Evolutionary conservation across 2,888 invertebrate genomes (phyloP).

Genomic region (Pemphredon lugubris): DNA sequence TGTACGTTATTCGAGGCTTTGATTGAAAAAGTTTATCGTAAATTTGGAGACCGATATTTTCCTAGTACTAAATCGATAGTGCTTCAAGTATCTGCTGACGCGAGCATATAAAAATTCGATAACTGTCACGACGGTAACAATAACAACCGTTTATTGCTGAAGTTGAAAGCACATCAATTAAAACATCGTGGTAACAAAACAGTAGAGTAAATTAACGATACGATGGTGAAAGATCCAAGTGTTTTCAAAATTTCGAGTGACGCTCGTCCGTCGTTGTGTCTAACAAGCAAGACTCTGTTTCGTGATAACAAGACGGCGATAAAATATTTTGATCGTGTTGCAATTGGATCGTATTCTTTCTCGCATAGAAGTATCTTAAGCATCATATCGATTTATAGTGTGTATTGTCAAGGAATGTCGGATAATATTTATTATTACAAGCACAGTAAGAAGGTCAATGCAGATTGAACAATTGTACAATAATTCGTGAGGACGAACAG

Average conservation of each 20-base stretch:
- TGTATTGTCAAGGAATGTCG: slow-evolving; percentile 47
- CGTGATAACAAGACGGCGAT: not conserved
- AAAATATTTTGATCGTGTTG: not conserved
- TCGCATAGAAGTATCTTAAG: not conserved
- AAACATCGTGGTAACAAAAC: slow-evolving; percentile 43
- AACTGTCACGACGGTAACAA: slow-evolving; percentile 53
- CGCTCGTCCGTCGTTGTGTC: not conserved
- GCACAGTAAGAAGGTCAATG: slow-evolving; percentile 28
- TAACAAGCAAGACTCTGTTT: not conserved
- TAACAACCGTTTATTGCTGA: slow-evolving; percentile 61
- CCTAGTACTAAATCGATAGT: slow-evolving; percentile 22
- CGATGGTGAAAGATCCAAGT: slow-evolving; percentile 5
- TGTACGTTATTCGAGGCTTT: slow-evolving; percentile 11
- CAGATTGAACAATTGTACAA: slow-evolving; percentile 9
- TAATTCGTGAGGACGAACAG: not conserved
- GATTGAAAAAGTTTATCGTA: slow-evolving; percentile 16
- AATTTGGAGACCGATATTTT: not conserved
- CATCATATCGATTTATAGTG: slow-evolving; percentile 9
- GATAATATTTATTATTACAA: slow-evolving; percentile 54
- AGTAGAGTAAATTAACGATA: slow-evolving; percentile 31
- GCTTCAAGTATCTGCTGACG: not conserved
- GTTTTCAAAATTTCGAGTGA: not conserved
- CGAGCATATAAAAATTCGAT: slow-evolving; percentile 40
- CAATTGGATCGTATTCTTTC: too few species aligned
- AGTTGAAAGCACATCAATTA: slow-evolving; percentile 48